A percentile compares a stretch with the other conserved stretches of the same genome.
These are phyloP conservation scores for Trematomus loennbergii DNA, from an alignment of 2,113 vertebrate genomes.

Conservation along the genomic window DNA sequence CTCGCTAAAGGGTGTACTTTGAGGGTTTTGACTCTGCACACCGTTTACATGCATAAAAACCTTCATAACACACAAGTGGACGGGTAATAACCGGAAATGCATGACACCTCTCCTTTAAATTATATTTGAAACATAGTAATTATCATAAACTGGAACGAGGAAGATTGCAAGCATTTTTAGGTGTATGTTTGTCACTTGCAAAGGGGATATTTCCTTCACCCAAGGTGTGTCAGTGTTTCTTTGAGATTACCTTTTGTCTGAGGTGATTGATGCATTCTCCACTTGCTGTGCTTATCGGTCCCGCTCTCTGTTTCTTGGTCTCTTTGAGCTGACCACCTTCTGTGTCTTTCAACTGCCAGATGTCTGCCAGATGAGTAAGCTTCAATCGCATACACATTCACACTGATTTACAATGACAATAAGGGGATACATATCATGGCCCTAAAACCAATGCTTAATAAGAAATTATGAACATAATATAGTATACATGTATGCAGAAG, in stretches of 20 bases:
- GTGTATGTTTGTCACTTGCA: not conserved
- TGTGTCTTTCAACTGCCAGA: slow-evolving; percentile 78
- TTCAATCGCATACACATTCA: slow-evolving; percentile 13
- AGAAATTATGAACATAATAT: no score
- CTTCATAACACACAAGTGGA: no score
- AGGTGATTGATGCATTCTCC: slow-evolving; percentile 4
- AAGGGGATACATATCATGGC: not conserved
- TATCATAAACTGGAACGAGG: not conserved
- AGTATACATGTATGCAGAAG: not conserved
- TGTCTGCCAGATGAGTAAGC: slow-evolving; percentile 53
- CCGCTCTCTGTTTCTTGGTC: slow-evolving; percentile 3
- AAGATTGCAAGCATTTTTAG: not conserved
- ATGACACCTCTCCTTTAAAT: no score
- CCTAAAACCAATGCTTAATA: no score
- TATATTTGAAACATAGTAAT: no score
- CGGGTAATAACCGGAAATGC: no score
- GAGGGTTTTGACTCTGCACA: no score
- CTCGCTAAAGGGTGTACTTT: no score
- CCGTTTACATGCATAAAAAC: no score
- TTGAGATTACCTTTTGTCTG: slow-evolving; percentile 18
- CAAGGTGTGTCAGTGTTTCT: not conserved
- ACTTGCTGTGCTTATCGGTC: slow-evolving; percentile 1
- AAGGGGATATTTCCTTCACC: not conserved
- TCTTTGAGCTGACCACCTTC: slow-evolving; percentile 70
- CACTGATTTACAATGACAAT: not conserved